Base-by-base conservation (phyloP, 2,113 vertebrate species). In the Puma concolor region DNA sequence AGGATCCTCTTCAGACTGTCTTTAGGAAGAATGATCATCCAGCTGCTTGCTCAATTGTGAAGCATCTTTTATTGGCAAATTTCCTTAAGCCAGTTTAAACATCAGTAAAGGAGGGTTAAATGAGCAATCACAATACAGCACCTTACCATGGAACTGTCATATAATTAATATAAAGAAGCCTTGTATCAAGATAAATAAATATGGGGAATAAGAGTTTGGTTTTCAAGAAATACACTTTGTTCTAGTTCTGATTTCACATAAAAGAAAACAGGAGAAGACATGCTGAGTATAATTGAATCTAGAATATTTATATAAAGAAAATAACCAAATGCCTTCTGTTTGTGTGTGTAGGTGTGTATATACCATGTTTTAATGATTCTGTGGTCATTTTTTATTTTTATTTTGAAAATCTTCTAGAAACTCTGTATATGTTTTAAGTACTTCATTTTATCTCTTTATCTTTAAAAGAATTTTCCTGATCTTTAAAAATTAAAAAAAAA, bases 111-210 rank as follows among this genome's bases (percentile, higher is more conserved):
- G 16, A 82, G 36, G 33, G 88, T 95, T 97, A 92, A 81, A 29
- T 80, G 52, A 91, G 57, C 19, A 71, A 25, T 27, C 80, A 64
- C 63, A 89, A 66, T 12, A 63, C 77, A 29, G 2, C 3, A 17
- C 25, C 10, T 88, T 82, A 87, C 69, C 67, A 14, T 21, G 72
- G 31, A 85, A 71, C 16, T 57, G 15, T 95, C 92, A 80, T 14
- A 76, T 87, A 96, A 81, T 89, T 84, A 88, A 15, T 93, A 69
- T 54, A 85, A 95, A 83, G 44, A 85, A 88, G 29, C 33, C 86
- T 94, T 96, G 48, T 86, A 12, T 81, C 50, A 96, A 57, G 71
- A 77, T 72, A 94, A 85, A 86, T 91, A 8, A 82, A 76, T 86
- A 44, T 12, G 79, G 71, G 60, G 91, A 93, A 72, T 23, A 82